These are phyloP conservation scores for Forbesichthys agassizii DNA, from an alignment of 2,113 vertebrate genomes.

Conservation along the genomic window DNA sequence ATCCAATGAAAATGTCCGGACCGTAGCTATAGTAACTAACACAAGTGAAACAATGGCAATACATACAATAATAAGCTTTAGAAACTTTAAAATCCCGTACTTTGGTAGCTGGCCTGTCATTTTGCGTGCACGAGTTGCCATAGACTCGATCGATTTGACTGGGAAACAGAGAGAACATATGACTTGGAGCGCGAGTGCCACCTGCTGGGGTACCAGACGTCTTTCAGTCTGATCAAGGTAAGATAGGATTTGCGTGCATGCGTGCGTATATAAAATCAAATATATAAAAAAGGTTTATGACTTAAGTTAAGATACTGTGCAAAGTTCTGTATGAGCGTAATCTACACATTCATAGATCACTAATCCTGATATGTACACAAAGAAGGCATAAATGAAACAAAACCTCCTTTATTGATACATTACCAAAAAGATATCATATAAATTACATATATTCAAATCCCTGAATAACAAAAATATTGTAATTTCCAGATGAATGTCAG, in stretches of 20 bases:
- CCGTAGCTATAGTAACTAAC: constrained; percentile 48
- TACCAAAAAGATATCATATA: not conserved
- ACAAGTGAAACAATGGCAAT: constrained; percentile 15
- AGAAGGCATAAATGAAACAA: constrained; percentile 11
- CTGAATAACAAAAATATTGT: not conserved
- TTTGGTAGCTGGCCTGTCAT: constrained; percentile 49
- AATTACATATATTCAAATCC: not conserved
- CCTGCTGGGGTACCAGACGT: constrained; percentile 7
- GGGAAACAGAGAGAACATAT: not conserved
- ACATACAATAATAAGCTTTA: constrained; percentile 49
- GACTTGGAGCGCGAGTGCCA: constrained; percentile 7
- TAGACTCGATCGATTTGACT: not conserved
- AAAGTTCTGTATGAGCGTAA: too few relatives aligned
- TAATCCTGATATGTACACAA: not conserved
- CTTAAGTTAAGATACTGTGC: too few relatives aligned
- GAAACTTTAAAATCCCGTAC: constrained; percentile 22
- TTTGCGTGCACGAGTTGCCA: constrained; percentile 7
- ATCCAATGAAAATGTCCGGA: constrained; percentile 71
- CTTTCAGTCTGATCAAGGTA: too few relatives aligned
- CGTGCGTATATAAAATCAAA: too few relatives aligned
- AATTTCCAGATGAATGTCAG: constrained; percentile 1
- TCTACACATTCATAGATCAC: not conserved
- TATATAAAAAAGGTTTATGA: too few relatives aligned
- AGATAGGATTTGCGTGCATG: too few relatives aligned
- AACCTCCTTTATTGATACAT: constrained; percentile 56